phyloP scores from a whole-genome alignment of 1,140 invertebrate genomes.

The Lucilia sericata region DNA sequence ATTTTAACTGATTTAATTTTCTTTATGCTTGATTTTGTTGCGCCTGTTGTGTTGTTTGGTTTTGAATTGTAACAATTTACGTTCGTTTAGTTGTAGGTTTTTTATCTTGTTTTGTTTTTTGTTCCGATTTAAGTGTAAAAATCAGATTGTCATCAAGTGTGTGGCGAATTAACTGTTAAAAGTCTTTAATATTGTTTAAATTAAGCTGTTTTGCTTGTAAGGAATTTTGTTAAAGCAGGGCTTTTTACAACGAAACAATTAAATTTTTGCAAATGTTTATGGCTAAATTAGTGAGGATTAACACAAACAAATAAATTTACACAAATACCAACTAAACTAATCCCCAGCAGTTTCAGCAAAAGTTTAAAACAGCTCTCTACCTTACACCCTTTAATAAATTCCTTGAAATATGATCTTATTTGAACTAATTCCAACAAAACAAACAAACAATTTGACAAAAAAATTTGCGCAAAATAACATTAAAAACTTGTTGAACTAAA shows the following conservation, averaged over 20 bases:
- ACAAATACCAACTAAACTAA: too few relatives aligned
- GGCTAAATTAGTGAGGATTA: not conserved
- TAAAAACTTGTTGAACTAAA: conserved; percentile 12
- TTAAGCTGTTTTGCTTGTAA: not conserved
- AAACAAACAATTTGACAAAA: not conserved
- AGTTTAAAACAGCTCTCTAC: too few relatives aligned
- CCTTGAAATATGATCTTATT: too few relatives aligned
- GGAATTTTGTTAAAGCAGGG: not conserved
- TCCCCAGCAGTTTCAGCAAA: too few relatives aligned
- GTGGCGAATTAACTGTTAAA: not conserved
- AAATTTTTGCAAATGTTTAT: conserved; percentile 1
- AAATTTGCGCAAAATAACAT: too few relatives aligned
- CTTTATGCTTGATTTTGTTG: not conserved
- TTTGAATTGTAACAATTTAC: too few relatives aligned
- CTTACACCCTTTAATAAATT: too few relatives aligned
- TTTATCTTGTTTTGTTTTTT: not conserved
- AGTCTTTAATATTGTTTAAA: conserved; percentile 18
- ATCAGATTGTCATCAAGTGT: conserved; percentile 11
- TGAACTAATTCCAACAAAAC: not conserved
- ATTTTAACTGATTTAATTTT: conserved; percentile 27
- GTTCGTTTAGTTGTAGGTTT: not conserved
- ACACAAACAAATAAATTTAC: too few relatives aligned
- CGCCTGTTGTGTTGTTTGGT: not conserved
- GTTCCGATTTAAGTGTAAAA: not conserved
- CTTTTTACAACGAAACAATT: not conserved